Percentiles rank a stretch among this genome's conserved stretches.
Evolutionary conservation across 2,888 invertebrate species (phyloP).

Genomic region (Bombyx huttoni): DNA sequence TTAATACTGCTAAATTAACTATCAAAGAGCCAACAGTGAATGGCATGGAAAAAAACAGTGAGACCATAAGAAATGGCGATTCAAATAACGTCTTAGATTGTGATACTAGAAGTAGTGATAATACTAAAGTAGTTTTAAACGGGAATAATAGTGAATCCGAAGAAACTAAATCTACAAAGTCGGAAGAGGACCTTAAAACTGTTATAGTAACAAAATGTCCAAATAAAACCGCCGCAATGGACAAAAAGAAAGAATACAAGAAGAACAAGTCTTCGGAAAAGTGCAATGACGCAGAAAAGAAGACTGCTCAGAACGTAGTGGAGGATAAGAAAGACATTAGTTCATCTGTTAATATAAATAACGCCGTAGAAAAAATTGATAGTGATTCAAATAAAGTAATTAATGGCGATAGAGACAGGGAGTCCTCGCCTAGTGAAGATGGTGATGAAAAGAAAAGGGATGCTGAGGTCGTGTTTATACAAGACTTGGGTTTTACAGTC

Average conservation of each 20-base stretch:
- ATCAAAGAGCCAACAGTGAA: slow-evolving; percentile 65
- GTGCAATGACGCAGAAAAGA: slow-evolving; percentile 32
- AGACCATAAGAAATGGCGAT: slow-evolving; percentile 51
- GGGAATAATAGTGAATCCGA: slow-evolving; percentile 57
- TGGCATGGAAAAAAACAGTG: slow-evolving; percentile 41
- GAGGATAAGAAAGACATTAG: slow-evolving; percentile 34
- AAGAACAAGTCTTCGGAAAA: slow-evolving; percentile 39
- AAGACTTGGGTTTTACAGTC: slow-evolving; percentile 94
- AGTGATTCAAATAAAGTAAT: slow-evolving; percentile 36
- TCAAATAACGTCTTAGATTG: slow-evolving; percentile 59
- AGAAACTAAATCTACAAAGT: slow-evolving; percentile 50
- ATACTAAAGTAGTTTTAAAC: slow-evolving; percentile 64
- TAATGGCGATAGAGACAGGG: slow-evolving; percentile 58
- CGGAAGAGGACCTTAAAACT: slow-evolving; percentile 37
- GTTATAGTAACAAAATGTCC: slow-evolving; percentile 25
- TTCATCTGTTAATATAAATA: slow-evolving; percentile 20
- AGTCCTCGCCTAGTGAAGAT: slow-evolving; percentile 61
- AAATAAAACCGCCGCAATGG: slow-evolving; percentile 29
- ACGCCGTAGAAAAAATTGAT: slow-evolving; percentile 34
- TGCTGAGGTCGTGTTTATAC: slow-evolving; percentile 88
- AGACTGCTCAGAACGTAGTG: slow-evolving; percentile 12
- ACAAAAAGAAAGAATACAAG: slow-evolving; percentile 50
- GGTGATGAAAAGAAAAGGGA: slow-evolving; percentile 75
- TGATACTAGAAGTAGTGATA: slow-evolving; percentile 70
- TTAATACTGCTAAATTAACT: slow-evolving; percentile 41